These are phyloP conservation scores for Rana temporaria DNA, from an alignment of 2,113 vertebrate genomes.

Conservation along the genomic window DNA sequence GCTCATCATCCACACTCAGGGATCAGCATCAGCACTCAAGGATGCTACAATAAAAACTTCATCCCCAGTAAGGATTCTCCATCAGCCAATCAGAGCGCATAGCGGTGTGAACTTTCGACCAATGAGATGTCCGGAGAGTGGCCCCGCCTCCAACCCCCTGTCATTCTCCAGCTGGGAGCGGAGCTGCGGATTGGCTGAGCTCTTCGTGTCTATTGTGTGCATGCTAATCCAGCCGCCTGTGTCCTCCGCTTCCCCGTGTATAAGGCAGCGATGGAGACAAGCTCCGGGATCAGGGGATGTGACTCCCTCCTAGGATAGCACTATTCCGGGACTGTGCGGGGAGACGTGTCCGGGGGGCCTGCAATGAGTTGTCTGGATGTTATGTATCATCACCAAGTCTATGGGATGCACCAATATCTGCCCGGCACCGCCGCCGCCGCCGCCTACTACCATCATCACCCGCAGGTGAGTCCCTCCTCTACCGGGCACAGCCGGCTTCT, in stretches of 20 bases:
- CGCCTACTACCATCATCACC: slow-evolving; percentile 72
- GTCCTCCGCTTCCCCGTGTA: slow-evolving; percentile 46
- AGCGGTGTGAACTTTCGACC: slow-evolving; percentile 63
- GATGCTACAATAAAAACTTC: not conserved
- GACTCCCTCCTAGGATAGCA: slow-evolving; percentile 39
- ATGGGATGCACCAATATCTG: slow-evolving; percentile 85
- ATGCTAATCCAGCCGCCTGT: slow-evolving; percentile 59
- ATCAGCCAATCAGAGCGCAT: slow-evolving; percentile 12
- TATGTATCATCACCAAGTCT: slow-evolving; percentile 87
- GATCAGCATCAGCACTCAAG: not conserved
- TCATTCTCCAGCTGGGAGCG: slow-evolving; percentile 27
- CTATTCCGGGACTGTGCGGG: not conserved
- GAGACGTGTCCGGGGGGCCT: slow-evolving; percentile 45
- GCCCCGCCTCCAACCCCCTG: slow-evolving; percentile 31
- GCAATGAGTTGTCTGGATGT: slow-evolving; percentile 96
- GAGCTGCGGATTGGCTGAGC: slow-evolving; percentile 61
- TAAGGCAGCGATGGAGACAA: slow-evolving; percentile 57
- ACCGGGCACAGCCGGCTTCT: too few relatives aligned
- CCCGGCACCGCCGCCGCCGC: slow-evolving; percentile 76
- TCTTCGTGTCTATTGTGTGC: slow-evolving; percentile 57
- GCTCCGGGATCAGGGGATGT: slow-evolving; percentile 47
- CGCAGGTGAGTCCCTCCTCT: slow-evolving; percentile 66
- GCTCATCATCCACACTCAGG: not conserved
- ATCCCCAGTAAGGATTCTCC: not conserved
- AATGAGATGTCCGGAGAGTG: slow-evolving; percentile 55